Base-by-base conservation (phyloP, 1,140 invertebrate genomes). In the Augochlora pura region DNA sequence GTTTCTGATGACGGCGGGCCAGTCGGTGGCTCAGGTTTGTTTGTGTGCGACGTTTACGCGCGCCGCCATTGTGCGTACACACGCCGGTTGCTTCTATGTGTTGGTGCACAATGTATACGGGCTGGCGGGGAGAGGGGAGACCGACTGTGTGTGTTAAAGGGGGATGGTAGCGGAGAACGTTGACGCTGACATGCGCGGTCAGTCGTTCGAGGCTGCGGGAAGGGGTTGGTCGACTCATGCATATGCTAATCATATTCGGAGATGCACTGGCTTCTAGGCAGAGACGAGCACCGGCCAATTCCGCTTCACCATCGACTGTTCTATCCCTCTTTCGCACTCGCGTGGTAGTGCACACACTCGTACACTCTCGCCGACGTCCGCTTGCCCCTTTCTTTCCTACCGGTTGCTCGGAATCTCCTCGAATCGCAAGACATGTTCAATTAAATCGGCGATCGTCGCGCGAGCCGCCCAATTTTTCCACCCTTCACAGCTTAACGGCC, bases 211-310 rank as follows among this genome's bases (percentile, higher is more conserved):
- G 79, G 77, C 84, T 70, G 78, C 80, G 87, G 83, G 83, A 87
- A 76, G 52, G 77, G 81, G 80, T 84, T 80, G 80, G 84, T 87
- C 85, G 85, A 82, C 89, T 91, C 88, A 91, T 91, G 84, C 89
- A 90, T 91, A 91, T 91, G 90, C 88, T 91, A 91, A 90, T 91
- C 87, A 88, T 88, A 91, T 90, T 90, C 89, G 81, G 83, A 89
- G 84, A 84, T 88, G 88, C 74, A 66, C 80, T 83, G 84, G 83
- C 84, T 86, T 87, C 84, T 74, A 89, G 85, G 86, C 82, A 87
- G 80, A 81, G 87, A 88, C 66, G 81, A 86, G 78, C 85, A 77
- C 74, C 82, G 86, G 80, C 80, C 80, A 84, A 88, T 86, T 88
- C 81, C 78, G 67, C 60, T 71, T 84, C 77, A 78, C 69, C 68